Percentiles rank a stretch among this genome's conserved stretches.
Evolutionary conservation across 1,140 invertebrate genomes (phyloP).

Genomic region (Araneus ventricosus): DNA sequence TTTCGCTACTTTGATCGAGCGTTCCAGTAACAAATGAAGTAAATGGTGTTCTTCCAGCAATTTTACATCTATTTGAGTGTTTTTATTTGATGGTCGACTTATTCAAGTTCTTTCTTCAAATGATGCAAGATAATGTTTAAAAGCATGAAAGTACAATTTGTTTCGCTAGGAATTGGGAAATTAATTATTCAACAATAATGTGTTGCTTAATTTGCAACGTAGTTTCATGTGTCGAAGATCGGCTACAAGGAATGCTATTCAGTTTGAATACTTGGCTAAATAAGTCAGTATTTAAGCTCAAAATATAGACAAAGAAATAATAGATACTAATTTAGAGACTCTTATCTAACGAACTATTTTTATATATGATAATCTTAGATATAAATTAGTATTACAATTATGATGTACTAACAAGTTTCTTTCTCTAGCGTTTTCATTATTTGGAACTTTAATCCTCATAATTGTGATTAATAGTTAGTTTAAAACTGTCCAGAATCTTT

Average conservation of each 20-base stretch:
- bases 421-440: not conserved
- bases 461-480: not conserved
- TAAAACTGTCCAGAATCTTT: not conserved
- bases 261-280: slow-evolving; percentile 14
- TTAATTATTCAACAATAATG: not conserved
- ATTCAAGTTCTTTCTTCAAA: too few species aligned
- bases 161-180: not conserved
- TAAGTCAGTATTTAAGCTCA: slow-evolving; percentile 16
- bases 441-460: not conserved
- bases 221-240: not conserved
- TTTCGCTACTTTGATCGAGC: too few species aligned
- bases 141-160: not conserved
- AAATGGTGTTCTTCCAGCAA: not conserved
- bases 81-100: not conserved
- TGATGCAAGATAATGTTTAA: too few species aligned
- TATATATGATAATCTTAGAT: not conserved
- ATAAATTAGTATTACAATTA: slow-evolving; percentile 22
- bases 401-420: not conserved
- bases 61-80: not conserved
- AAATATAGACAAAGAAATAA: not conserved
- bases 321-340: not conserved
- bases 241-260: not conserved
- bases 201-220: not conserved
- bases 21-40: not conserved
- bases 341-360: slow-evolving; percentile 5